These are phyloP conservation scores for Lepilemur ruficaudatus DNA, from an alignment of 2,797 vertebrate genomes.

Conservation along the genomic window DNA sequence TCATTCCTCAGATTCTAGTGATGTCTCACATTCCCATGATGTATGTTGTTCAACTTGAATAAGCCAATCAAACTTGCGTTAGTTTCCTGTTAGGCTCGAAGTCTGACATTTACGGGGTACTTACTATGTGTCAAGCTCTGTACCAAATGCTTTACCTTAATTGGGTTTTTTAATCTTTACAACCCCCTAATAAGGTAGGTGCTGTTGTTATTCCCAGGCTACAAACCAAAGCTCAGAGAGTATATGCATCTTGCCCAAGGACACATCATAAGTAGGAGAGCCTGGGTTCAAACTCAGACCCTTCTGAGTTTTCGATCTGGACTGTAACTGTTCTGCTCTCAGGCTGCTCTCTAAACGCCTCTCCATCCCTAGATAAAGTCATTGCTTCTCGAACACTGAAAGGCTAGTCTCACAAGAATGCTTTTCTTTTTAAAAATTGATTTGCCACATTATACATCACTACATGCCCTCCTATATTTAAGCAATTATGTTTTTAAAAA, in stretches of 20 bases:
- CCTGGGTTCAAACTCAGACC: neutral
- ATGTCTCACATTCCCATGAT: neutral
- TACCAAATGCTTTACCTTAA: neutral
- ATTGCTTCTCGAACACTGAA: neutral
- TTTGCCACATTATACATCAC: neutral
- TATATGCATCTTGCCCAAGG: neutral
- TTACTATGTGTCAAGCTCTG: neutral
- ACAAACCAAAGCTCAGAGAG: neutral
- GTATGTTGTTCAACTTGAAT: neutral
- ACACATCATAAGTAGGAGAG: too few relatives aligned
- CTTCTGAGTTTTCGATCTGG: too few relatives aligned
- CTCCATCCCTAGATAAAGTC: neutral
- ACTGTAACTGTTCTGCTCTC: neutral
- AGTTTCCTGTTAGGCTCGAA: neutral
- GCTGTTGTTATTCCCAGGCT: neutral
- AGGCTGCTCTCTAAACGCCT: neutral
- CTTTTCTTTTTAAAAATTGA: neutral
- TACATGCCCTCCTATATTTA: neutral
- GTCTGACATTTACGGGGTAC: too few relatives aligned
- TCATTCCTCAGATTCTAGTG: neutral
- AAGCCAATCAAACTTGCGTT: neutral
- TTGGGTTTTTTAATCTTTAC: neutral
- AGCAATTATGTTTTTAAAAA: neutral
- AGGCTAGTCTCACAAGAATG: neutral
- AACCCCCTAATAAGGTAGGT: accelerated